Evolutionary conservation across 30 jellyfish, hydroid and myxozoan species (phyloP).

Genomic region (Aurelia aurita complex sp. Pacific): DNA sequence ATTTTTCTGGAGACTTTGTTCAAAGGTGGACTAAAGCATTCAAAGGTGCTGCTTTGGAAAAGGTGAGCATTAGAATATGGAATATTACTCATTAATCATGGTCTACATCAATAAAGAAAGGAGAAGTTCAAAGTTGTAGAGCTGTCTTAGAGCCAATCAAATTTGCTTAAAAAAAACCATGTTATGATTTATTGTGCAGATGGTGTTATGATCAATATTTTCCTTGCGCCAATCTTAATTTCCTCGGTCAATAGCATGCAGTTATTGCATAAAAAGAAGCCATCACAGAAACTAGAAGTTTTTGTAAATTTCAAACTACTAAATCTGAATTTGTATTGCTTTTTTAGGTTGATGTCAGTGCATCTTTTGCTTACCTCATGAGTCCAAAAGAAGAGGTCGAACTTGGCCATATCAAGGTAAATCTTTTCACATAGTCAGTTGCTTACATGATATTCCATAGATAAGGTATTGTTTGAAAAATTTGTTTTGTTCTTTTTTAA

Average conservation of each 20-base stretch:
- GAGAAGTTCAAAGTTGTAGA: no score
- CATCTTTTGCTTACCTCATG: conserved; percentile 86
- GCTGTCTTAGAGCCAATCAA: no score
- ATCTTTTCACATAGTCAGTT: not conserved
- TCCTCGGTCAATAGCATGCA: no score
- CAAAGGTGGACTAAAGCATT: conserved; percentile 82
- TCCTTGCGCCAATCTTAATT: no score
- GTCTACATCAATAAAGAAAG: no score
- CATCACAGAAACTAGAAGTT: not conserved
- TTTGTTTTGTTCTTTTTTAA: no score
- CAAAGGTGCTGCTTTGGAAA: conserved; percentile 61
- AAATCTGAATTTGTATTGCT: not conserved
- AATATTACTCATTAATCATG: not conserved
- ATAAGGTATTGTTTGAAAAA: no score
- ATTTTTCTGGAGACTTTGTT: conserved; percentile 94
- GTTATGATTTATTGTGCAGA: no score
- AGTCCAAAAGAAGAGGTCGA: conserved; percentile 94
- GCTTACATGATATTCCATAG: no score
- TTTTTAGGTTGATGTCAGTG: conserved; percentile 88
- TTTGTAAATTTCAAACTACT: not conserved
- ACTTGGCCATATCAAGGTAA: conserved; percentile 59
- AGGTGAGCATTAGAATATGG: conserved; percentile 20
- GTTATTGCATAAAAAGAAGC: no score
- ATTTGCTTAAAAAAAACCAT: no score
- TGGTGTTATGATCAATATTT: no score